Base-by-base conservation (phyloP, 2,113 vertebrate genomes). In the Candoia aspera region DNA sequence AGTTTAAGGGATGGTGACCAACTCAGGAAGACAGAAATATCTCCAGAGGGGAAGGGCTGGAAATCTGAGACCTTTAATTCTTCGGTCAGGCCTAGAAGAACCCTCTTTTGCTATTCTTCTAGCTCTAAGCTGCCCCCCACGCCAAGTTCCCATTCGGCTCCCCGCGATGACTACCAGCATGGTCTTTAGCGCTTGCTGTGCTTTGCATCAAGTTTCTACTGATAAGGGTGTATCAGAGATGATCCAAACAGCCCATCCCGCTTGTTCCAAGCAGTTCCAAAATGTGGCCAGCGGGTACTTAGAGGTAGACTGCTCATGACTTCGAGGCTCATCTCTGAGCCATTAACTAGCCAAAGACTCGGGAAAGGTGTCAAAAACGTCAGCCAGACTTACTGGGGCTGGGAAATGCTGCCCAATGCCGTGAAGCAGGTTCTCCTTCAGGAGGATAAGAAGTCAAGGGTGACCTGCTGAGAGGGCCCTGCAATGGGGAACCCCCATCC, bases 161-260 rank as follows among this genome's bases (percentile, higher is more conserved):
- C 62, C 26, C 55, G 13, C 10, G 12, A 55, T 55, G 55, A 13
- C 55, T 0, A 13, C 55, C 59, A 64, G 64, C 13, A 1, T 33
- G 29, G 26, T 11, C 26, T 1, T 5, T n/a, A 29, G n/a, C 2
- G 2, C 68, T 37, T 37, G n/a, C 68, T 21, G n/a, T 1, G 6
- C 19, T 79, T 19, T 8, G 15, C n/a, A 37, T 37, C 68, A 1
- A 73, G 17, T 2, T 1, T 33, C 68, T 19, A 19, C 68, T 19
- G n/a, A 2, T 15, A 73, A 37, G n/a, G n/a, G 33, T 3, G n/a
- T n/a, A 17, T 6, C n/a, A 0, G 6, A 37, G n/a, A 8, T 2
- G 15, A 37, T 79, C 68, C 29, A 2, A 68, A 68, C 0, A 5
- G 15, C 57, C 57, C 57, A 58, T 58, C 15, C 12, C 2, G n/a